Conservation (phyloP, 2,888 invertebrate species). For the Pedicia rivosa region DNA sequence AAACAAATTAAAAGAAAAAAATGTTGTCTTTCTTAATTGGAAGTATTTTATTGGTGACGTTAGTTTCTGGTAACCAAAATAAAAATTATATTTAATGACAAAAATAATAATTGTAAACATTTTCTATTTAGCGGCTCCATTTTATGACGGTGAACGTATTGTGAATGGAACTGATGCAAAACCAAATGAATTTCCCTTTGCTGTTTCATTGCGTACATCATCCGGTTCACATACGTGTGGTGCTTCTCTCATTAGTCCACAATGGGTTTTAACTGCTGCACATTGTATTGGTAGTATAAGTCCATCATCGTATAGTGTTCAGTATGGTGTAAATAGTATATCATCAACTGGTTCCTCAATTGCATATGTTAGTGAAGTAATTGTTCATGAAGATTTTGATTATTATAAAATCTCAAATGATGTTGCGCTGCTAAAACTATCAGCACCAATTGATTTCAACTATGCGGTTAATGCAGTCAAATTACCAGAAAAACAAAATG, state of each 20-base stretch:
- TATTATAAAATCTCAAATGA: slow-evolving; percentile 12
- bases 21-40: too few relatives aligned
- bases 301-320: neutral
- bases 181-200: slow-evolving; percentile 4
- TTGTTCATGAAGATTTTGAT: slow-evolving; percentile 12
- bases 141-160: slow-evolving; percentile 2
- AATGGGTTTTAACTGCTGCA: slow-evolving; percentile 4
- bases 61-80: too few relatives aligned
- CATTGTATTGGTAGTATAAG: slow-evolving; percentile 1
- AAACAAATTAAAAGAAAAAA: too few relatives aligned
- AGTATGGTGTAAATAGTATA: slow-evolving; percentile 3
- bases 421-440: neutral
- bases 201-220: slow-evolving; percentile 1
- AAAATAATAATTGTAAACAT: too few relatives aligned
- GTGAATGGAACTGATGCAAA: slow-evolving; percentile 6
- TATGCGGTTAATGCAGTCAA: neutral
- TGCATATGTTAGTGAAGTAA: slow-evolving; percentile 2
- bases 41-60: too few relatives aligned
- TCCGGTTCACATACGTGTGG: slow-evolving; percentile 1
- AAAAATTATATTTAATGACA: too few relatives aligned
- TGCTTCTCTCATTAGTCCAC: neutral
- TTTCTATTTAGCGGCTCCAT: neutral
- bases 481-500: slow-evolving; percentile 6
- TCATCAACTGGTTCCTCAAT: neutral
- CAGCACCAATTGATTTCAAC: neutral